Evolutionary conservation across 2,888 invertebrate genomes (phyloP), one percentile per base, ranked within the genome.

Genomic region (Kuschelorhynchus macadamiae): DNA sequence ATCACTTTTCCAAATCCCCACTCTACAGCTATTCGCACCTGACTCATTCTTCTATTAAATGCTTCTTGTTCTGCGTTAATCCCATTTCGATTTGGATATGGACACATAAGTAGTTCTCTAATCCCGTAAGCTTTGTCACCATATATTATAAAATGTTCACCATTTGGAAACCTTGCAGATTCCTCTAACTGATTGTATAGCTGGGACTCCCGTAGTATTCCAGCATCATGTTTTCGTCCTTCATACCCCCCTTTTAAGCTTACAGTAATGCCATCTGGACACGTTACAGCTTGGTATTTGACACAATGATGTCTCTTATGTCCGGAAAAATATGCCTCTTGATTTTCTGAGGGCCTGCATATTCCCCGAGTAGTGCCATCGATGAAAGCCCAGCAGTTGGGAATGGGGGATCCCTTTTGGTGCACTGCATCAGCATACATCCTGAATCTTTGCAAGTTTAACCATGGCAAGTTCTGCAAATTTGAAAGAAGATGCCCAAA

Each of bases 251-350:
- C 71, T 32, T 53, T 66, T 20, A 71, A 53, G 50, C 53, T 70
- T 8, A 66, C 39, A 8, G 66, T 64, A 12, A 73, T 60, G 5
- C 72, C 71, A 72, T n/a, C n/a, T 74, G 72, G 74, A 59, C 65
- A 67, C 8, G 72, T 21, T n/a, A 72, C 63, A 17, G 71, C 67
- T 52, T 75, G 75, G 60, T 66, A 75, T 55, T 74, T 75, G 7
- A 74, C 39, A 63, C 72, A 74, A 56, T 74, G 72, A 32, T 44
- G 17, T 21, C 62, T 30, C 41, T 71, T 72, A 53, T 74, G 70
- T 47, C 70, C 70, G 17, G 62, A 42, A 50, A 30, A 39, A 47
- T 60, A 55, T 56, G 41, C 57, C 30, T 67, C 62, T 42, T 67
- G 62, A 42, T 62, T 57, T 49, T 42, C 36, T 9, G 30, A 20